Percentiles rank a stretch among this genome's conserved stretches.
Evolutionary conservation across 2,113 vertebrate species (phyloP).

Genomic region (Ranitomeya imitator): DNA sequence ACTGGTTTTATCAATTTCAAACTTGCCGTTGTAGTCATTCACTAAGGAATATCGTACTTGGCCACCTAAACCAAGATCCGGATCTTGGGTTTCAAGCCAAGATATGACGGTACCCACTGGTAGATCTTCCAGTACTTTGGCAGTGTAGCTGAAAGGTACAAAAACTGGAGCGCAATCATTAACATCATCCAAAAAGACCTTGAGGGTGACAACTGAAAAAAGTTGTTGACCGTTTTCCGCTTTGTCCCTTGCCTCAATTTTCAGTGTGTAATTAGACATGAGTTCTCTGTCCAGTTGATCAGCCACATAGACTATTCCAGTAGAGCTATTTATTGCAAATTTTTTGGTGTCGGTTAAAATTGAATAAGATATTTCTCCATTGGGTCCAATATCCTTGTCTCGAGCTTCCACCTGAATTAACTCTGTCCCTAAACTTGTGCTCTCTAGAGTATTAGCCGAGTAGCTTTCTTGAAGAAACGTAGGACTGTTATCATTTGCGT

Average conservation of each 20-base stretch:
- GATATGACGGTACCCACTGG: conserved; percentile 91
- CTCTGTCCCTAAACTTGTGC: conserved; percentile 87
- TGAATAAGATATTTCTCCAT: conserved; percentile 86
- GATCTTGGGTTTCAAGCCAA: conserved; percentile 94
- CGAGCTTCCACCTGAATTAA: conserved; percentile 93
- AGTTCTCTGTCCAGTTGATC: conserved; percentile 90
- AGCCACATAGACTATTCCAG: conserved; percentile 86
- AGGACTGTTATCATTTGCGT: conserved; percentile 91
- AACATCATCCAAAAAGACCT: conserved; percentile 86
- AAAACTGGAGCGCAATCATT: conserved; percentile 94
- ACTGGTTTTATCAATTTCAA: conserved; percentile 89
- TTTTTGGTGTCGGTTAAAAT: conserved; percentile 86
- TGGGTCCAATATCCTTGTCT: conserved; percentile 89
- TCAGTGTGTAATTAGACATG: conserved; percentile 82
- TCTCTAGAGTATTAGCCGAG: conserved; percentile 85
- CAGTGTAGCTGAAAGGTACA: conserved; percentile 85
- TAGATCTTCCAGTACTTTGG: conserved; percentile 90
- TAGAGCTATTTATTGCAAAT: conserved; percentile 90
- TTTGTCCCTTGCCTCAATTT: conserved; percentile 91
- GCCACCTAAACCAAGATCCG: conserved; percentile 89
- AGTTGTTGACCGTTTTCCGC: conserved; percentile 80
- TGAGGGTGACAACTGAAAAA: conserved; percentile 83
- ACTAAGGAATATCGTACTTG: conserved; percentile 90
- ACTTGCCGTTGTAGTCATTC: conserved; percentile 88
- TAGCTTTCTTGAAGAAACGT: conserved; percentile 89